These are phyloP conservation scores for Sceliomorpha sp. DNA, from an alignment of 2,888 invertebrate genomes.

Conservation along the genomic window DNA sequence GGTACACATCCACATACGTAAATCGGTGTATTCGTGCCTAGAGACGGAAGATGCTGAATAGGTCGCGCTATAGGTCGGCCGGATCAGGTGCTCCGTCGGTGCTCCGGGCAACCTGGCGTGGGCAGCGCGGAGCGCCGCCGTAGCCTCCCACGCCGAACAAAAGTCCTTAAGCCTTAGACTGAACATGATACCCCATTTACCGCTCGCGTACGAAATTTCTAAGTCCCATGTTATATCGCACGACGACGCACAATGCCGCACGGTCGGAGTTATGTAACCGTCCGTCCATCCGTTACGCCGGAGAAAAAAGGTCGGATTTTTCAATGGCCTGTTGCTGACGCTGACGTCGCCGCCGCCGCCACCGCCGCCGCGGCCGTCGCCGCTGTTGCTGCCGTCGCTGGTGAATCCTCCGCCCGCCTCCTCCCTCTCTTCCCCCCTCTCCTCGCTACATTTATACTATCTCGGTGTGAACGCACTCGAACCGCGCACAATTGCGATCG, in stretches of 20 bases:
- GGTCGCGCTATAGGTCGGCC: slow-evolving; percentile 58
- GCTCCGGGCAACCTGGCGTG: slow-evolving; percentile 56
- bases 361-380: slow-evolving; percentile 18
- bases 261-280: slow-evolving; percentile 76
- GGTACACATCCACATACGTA: slow-evolving; percentile 6
- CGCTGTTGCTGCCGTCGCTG: too few relatives aligned
- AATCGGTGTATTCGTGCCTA: slow-evolving; percentile 41
- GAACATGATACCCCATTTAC: slow-evolving; percentile 80
- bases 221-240: slow-evolving; percentile 66
- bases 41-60: slow-evolving; percentile 57
- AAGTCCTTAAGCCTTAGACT: slow-evolving; percentile 79
- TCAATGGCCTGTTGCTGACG: slow-evolving; percentile 51
- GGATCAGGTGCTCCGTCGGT: slow-evolving; percentile 36
- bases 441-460: slow-evolving; percentile 48
- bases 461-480: slow-evolving; percentile 62
- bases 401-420: slow-evolving; percentile 13
- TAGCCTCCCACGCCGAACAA: slow-evolving; percentile 80
- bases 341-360: slow-evolving; percentile 19
- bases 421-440: slow-evolving; percentile 27
- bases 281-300: slow-evolving; percentile 64
- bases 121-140: slow-evolving; percentile 43
- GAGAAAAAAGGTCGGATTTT: slow-evolving; percentile 53
- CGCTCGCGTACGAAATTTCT: slow-evolving; percentile 77
- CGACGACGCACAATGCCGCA: slow-evolving; percentile 65
- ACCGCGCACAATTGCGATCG: slow-evolving; percentile 31